Evolutionary conservation across 2,888 invertebrate genomes (phyloP).

Genomic region (Agrotis segetum): DNA sequence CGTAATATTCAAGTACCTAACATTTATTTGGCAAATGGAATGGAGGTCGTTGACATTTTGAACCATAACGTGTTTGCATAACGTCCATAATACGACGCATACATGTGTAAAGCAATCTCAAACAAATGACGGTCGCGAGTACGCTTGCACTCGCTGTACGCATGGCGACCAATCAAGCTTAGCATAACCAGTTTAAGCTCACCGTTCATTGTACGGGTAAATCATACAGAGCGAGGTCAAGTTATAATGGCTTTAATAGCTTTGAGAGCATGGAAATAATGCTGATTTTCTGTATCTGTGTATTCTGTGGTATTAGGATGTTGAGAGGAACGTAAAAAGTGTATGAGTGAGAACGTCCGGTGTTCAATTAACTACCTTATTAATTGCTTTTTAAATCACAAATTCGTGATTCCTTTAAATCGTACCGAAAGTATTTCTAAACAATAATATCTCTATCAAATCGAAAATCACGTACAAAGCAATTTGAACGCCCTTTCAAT

Average conservation of each 20-base stretch:
- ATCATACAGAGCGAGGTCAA: too few species aligned
- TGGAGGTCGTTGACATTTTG: background rate
- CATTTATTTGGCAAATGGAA: background rate
- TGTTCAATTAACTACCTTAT: background rate
- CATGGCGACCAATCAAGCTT: background rate
- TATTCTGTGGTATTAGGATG: background rate
- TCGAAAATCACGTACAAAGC: slow-evolving; percentile 43
- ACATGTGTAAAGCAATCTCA: background rate
- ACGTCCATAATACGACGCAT: too few species aligned
- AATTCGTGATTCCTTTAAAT: slow-evolving; percentile 16
- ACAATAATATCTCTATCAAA: slow-evolving; percentile 34
- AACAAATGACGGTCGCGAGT: slow-evolving; percentile 1
- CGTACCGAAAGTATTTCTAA: slow-evolving; percentile 3
- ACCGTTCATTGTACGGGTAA: too few species aligned
- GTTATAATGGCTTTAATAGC: too few species aligned
- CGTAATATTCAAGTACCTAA: too few species aligned
- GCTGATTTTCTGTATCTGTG: background rate
- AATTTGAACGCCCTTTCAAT: slow-evolving; percentile 46
- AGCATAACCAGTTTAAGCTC: too few species aligned
- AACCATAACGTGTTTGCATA: too few species aligned
- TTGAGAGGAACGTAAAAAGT: slow-evolving; percentile 1
- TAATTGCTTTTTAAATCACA: slow-evolving; percentile 12
- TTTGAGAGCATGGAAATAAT: too few species aligned
- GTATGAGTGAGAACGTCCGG: background rate
- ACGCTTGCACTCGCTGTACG: slow-evolving; percentile 6